Base-by-base conservation (phyloP, 2,113 vertebrate species). In the Elgaria multicarinata region DNA sequence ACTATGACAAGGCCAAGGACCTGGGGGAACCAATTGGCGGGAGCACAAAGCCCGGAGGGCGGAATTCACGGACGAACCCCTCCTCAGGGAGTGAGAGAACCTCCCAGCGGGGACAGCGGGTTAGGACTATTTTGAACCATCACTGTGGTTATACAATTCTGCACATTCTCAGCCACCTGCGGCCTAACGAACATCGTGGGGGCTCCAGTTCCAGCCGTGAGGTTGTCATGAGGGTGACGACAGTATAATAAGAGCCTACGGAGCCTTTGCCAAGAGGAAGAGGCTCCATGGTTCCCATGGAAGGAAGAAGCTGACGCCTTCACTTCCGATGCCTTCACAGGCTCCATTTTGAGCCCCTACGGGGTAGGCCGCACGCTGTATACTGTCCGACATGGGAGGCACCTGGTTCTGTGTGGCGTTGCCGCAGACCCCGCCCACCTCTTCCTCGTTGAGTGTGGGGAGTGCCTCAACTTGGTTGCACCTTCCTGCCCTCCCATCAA, bases 201-300 rank as follows among this genome's bases (percentile, higher is more conserved):
- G 96, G 97, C 83, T 96, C 97, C 90, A 96, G 96, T 82, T 96
- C 98, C 92, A 98, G 98, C 96, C 97, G 98, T 36, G 98, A 99
- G 96, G 98, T 99, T 93, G 98, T 99, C 92, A 99, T 99, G 98
- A 97, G 98, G 95, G 98, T 99, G 93, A 99, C 98, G 92, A 99
- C 98, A 0, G 98, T 99, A 96, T 99, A 97, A 98, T 93, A 28
- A 58, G 64, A 2, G 31, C 80, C 69, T 67, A 22, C 13, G 86
- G 93, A 77, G 92, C 92, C 93, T 93, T 66, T 95, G 94, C 92
- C 93, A 93, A 92, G 95, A 94, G 85, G 94, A 91, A 94, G 95
- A 94, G 95, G 83, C 66, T 50, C 83, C 84, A 20, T 50, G 12
- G 58, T 55, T 42, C 44, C 74, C 18, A 24, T 42, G 88, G 82